Percentiles rank a stretch among this genome's conserved stretches.
Evolutionary conservation across 2,888 invertebrate species (phyloP).

Genomic region (Himalopsyche anomala): DNA sequence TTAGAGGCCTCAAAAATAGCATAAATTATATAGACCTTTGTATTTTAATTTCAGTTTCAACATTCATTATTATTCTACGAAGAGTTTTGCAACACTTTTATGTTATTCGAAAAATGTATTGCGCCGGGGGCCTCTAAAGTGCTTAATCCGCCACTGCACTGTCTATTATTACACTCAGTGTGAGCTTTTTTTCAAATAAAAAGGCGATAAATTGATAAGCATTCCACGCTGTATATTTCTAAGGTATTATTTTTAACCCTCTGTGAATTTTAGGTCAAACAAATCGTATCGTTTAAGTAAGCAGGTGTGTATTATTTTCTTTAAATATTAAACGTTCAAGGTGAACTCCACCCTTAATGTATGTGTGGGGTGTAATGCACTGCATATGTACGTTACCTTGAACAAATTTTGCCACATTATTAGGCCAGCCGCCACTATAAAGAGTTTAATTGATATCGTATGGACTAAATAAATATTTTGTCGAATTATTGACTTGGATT

Average conservation of each 20-base stretch:
- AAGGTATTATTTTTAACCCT: background rate
- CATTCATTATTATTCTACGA: no score
- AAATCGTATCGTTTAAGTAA: background rate
- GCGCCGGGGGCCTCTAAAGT: no score
- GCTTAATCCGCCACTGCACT: no score
- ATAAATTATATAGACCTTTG: no score
- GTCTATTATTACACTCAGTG: no score
- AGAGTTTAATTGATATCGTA: background rate
- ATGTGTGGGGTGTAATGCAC: background rate
- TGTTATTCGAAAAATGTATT: no score
- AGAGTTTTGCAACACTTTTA: no score
- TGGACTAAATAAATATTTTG: constrained; percentile 20
- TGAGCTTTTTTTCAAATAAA: background rate
- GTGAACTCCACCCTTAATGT: background rate
- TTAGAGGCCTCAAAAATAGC: no score
- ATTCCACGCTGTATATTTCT: background rate
- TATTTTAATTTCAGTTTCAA: no score
- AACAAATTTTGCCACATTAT: background rate
- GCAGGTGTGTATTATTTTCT: background rate
- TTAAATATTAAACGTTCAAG: constrained; percentile 29
- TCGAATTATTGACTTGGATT: background rate
- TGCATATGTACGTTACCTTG: background rate
- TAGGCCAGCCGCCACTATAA: background rate
- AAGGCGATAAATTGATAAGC: background rate
- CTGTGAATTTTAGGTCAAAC: constrained; percentile 5